These are phyloP conservation scores for Tetramorium parvispinum DNA, from an alignment of 1,140 invertebrate species.

Conservation along the genomic window DNA sequence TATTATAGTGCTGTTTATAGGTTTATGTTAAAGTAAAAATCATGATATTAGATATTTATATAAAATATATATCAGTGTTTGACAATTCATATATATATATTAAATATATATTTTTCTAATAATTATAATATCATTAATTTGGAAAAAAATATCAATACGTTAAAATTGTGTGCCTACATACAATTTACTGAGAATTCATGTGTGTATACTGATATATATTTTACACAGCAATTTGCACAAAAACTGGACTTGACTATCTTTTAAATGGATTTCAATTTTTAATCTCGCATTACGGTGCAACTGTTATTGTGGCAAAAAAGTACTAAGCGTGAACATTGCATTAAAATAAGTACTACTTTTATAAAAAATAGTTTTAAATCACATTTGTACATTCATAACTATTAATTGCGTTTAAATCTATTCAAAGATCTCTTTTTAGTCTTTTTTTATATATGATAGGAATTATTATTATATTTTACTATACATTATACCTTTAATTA, in stretches of 20 bases:
- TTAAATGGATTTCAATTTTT: not conserved
- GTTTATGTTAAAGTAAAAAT: not conserved
- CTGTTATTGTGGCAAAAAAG: not conserved
- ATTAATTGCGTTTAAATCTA: not conserved
- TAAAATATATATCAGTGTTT: not conserved
- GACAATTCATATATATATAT: too few species aligned
- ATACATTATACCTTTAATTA: not conserved
- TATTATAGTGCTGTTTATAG: not conserved
- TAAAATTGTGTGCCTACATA: not conserved
- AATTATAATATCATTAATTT: not conserved
- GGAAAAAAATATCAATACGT: not conserved
- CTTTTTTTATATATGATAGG: not conserved
- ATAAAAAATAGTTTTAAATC: not conserved
- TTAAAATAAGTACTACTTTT: not conserved
- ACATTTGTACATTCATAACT: not conserved
- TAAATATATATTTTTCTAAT: not conserved
- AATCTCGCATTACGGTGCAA: not conserved
- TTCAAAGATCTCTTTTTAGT: not conserved
- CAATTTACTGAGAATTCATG: not conserved
- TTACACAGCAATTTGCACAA: not conserved
- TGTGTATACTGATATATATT: not conserved
- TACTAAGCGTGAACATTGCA: not conserved
- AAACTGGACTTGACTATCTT: not conserved
- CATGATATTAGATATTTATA: not conserved
- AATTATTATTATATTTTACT: not conserved